Evolutionary conservation across 2,888 invertebrate species (phyloP).

Genomic region (Eremobia ochroleuca): DNA sequence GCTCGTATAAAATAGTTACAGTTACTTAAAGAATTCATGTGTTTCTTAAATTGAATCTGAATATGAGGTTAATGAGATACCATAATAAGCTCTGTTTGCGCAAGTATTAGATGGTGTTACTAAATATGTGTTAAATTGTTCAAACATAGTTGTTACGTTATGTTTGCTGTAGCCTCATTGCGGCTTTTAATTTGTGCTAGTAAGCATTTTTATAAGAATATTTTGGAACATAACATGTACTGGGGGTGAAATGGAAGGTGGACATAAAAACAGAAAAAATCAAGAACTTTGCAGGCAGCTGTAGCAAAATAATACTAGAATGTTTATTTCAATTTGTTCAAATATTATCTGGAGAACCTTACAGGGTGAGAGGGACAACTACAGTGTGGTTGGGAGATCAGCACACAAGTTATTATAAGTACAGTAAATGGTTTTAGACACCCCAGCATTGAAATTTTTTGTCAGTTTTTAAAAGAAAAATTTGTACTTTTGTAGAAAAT

Average conservation of each 20-base stretch:
- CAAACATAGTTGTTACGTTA: conserved; percentile 39
- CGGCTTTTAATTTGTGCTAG: not conserved
- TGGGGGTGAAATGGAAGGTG: not conserved
- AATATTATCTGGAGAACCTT: not conserved
- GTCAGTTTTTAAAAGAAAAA: no score
- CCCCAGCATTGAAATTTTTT: no score
- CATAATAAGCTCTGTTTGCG: conserved; percentile 44
- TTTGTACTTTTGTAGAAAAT: not conserved
- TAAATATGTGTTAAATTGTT: conserved; percentile 54
- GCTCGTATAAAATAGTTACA: conserved; percentile 12
- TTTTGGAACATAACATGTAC: not conserved
- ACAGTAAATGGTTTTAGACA: no score
- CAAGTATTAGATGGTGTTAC: conserved; percentile 52
- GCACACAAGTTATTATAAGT: no score
- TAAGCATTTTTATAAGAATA: not conserved
- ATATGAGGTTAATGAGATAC: conserved; percentile 64
- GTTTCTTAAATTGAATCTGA: conserved; percentile 46
- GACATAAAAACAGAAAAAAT: not conserved
- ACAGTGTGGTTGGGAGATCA: no score
- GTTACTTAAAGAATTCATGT: conserved; percentile 23
- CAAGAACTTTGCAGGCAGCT: not conserved
- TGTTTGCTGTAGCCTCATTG: conserved; percentile 31
- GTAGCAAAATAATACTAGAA: not conserved
- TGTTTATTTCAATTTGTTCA: not conserved
- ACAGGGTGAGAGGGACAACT: not conserved